Base-by-base conservation (phyloP, 2,113 vertebrate genomes). In the Sinocyclocheilus grahami region DNA sequence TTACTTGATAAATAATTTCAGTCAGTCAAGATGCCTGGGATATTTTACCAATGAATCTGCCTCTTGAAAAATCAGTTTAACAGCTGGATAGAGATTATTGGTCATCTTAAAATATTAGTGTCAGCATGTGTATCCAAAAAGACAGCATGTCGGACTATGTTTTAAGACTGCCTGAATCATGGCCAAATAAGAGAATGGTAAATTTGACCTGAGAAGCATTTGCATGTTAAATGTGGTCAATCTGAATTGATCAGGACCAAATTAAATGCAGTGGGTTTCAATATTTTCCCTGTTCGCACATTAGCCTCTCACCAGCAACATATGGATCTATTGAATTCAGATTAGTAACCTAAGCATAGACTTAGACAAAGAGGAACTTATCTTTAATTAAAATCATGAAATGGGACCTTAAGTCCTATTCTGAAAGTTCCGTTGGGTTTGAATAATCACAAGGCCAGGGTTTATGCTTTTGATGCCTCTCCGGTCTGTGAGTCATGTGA, bases 381-480 rank as follows among this genome's bases (percentile, higher is more conserved):
- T 98, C 98, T 98, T 97, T 99, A 98, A 99, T 99, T 99, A 99
- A 97, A 99, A 98, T 97, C 97, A 97, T 96, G 96, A 95, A 93
- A 93, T 92, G 94, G 93, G 95, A 93, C 91, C 92, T 90, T 78
- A 93, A 92, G 91, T 89, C 93, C 94, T 86, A 48, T 87, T 88
- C 81, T 77, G 82, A 86, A 42, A 3, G 58, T 74, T 72, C 46
- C 86, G 71, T 69, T 85, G 83, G 79, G 78, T 88, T 82, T 58
- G 80, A 83, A 87, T 78, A 77, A 46, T 67, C 60, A 67, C 39
- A 72, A 78, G 76, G 74, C 83, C 75, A 37, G 55, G 48, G 67
- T 80, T 80, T 27, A 24, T 63, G 58, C 13, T 24, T 63, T 62
- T 5, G 20, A 79, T 39, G 55, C 16, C 78, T 16, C 14, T 72